Base-by-base conservation (phyloP, 2,888 invertebrate species). In the Xanthostigma xanthostigma region DNA sequence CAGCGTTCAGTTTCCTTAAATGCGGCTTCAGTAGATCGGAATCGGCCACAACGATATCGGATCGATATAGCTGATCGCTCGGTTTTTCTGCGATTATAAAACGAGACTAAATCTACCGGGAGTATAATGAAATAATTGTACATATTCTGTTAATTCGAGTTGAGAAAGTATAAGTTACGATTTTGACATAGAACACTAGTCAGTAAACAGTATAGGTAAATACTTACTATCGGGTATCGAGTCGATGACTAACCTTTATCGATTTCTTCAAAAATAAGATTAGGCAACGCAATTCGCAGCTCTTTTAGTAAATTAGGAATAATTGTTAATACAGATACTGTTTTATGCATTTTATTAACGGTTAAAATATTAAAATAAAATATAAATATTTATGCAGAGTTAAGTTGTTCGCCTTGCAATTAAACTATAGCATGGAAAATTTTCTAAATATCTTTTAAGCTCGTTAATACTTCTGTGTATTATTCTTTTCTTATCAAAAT, bases 41-140 rank as follows among this genome's bases (percentile, higher is more conserved):
- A 55, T 72, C 71, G 2, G 62, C 65, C 43, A 72, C 52, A 13
- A 72, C 48, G 48, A 70, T 61, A 54, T 70, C 66, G 4, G 64
- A 62, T 13, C 59, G 49, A 44, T 60, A 57, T 8, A 69, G 56
- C 39, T 59, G 50, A 2, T 53, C 50, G 14, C 57, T 53, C 36
- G 41, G 41, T 49, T 55, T 50, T 36, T 53, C 59, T 61, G 45
- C 9, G 49, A 44, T 41, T 46, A 44, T 39, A 9, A 41, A 45
- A 44, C 27, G 27, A 13, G 17, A 42, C n/a, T 38, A 33, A 8
- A 10, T 10, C 11, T 4, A 35, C 33, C 11, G 11, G 11, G 33
- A 11, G 8, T 11, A 17, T 13, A 13, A 9, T 11, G 8, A 41
- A 41, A 9, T 34, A 14, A 13, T 41, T 27, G 3, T 14, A 3